Base-by-base conservation (phyloP, 2,888 invertebrate species). In the Campopleginae sp. region DNA sequence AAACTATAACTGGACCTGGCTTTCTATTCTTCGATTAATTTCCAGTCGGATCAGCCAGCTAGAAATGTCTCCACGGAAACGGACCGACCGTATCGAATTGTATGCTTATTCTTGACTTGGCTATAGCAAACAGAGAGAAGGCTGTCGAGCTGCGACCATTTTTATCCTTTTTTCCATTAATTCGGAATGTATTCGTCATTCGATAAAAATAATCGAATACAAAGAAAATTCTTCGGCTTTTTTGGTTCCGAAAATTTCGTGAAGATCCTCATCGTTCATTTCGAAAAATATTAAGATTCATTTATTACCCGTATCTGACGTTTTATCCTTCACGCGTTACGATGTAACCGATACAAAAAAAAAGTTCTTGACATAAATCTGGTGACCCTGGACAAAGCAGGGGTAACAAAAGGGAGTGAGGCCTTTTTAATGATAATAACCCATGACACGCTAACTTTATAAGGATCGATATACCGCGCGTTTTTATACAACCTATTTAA, bases 321-420 rank as follows among this genome's bases (percentile, higher is more conserved):
- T 74, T 46, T 66, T 58, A 74, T 48, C 48, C 51, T 14, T 27
- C 54, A 48, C 23, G 58, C 54, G 74, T 63, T 31, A 38, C 78
- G 48, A 58, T 44, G 63, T 75, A 75, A 75, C 68, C 51, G 79
- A 75, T 58, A 66, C 51, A 48, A 48, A 80, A 76, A 75, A 85
- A 79, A 70, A 87, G 91, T 89, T 91, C 92, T 92, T 92, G 92
- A 92, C 92, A 91, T 90, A 89, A 91, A 92, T 92, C 89, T 87
- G 86, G 81, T 86, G 92, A 90, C 91, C 92, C 90, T 92, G 92
- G 38, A 31, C 38, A 90, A 88, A 88, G 88, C 87, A 87, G 87
- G 88, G 90, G 90, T 90, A 89, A 90, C 90, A 91, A 91, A 90
- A 66, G 72, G 71, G 75, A 72, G 72, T 19, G 80, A 84, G 89